Conservation (phyloP, 2,797 vertebrate species). For the Rhinogobio ventralis region DNA sequence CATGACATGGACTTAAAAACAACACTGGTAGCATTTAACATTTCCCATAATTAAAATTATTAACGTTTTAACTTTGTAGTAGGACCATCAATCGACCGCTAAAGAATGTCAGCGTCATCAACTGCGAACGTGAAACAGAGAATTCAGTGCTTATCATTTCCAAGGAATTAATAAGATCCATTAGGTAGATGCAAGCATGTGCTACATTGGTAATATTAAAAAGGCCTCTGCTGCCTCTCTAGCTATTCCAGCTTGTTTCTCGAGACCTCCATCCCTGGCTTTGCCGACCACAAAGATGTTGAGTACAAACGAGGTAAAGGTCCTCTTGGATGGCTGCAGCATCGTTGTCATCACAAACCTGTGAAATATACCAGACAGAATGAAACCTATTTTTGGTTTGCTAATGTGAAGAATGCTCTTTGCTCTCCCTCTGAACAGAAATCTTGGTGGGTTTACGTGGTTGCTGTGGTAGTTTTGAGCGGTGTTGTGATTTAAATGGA, state of each 20-base stretch:
- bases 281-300: not conserved
- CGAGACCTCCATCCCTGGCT: not conserved
- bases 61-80: too few species aligned
- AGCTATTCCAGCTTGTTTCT: not conserved
- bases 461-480: not conserved
- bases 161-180: too few species aligned
- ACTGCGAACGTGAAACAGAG: too few species aligned
- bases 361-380: not conserved
- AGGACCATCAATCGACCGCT: too few species aligned
- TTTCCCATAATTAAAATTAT: too few species aligned
- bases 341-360: not conserved
- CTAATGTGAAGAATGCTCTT: not conserved
- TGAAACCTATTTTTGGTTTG: not conserved
- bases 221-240: not conserved
- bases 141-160: too few species aligned
- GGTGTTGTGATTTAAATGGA: too few species aligned
- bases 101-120: too few species aligned
- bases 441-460: not conserved
- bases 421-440: not conserved
- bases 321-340: not conserved
- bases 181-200: not conserved
- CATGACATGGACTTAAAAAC: too few species aligned
- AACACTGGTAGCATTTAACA: too few species aligned
- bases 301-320: not conserved
- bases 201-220: not conserved